These are phyloP conservation scores for Potorous gilbertii DNA, from an alignment of 2,797 vertebrate species.

Conservation along the genomic window DNA sequence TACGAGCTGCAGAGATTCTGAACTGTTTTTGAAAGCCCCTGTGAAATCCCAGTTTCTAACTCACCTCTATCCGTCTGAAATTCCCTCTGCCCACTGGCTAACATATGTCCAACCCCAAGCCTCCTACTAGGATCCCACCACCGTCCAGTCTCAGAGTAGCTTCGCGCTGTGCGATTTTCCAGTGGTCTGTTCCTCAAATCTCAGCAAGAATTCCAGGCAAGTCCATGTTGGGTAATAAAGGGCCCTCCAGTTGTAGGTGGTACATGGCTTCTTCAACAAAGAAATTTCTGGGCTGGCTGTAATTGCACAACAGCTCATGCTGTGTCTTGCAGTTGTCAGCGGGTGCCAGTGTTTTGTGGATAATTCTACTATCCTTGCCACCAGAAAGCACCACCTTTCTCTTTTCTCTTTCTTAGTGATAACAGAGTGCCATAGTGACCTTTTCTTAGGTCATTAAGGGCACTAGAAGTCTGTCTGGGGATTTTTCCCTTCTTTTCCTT, in stretches of 20 bases:
- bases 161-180: not conserved
- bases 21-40: not conserved
- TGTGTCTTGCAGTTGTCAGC: constrained; percentile 23
- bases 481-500: not conserved
- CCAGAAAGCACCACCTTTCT: not conserved
- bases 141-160: not conserved
- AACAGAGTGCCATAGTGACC: not conserved
- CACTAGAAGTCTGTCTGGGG: constrained; percentile 33
- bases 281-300: constrained; percentile 35
- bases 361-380: constrained; percentile 36
- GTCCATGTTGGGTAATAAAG: not conserved
- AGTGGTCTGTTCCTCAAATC: not conserved
- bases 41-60: not conserved
- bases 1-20: not conserved
- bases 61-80: not conserved
- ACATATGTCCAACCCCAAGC: not conserved
- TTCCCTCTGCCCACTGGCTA: not conserved
- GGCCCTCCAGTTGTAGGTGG: not conserved
- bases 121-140: not conserved
- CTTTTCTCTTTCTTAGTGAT: not conserved
- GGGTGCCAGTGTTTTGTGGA: constrained; percentile 8
- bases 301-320: constrained; percentile 51
- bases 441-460: not conserved
- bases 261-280: constrained; percentile 9
- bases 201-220: not conserved